Conservation (phyloP, 1,140 invertebrate genomes). For the Pogonomyrmex barbatus region DNA sequence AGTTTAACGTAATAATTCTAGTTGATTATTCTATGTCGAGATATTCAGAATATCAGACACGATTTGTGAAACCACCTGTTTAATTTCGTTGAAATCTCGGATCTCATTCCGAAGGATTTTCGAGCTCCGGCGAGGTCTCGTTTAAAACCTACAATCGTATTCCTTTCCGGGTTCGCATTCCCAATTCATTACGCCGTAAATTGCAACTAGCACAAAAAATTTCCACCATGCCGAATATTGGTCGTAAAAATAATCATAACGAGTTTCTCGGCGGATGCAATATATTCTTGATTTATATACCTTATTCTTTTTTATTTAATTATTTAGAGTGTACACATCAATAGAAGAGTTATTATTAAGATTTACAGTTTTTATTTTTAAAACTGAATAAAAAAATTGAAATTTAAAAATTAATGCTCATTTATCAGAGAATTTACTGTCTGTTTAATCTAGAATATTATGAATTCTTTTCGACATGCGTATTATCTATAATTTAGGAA, state of each 20-base stretch:
- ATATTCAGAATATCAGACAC: not conserved
- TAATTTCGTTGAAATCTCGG: constrained; percentile 43
- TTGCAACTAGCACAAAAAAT: not conserved
- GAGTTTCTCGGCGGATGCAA: not conserved
- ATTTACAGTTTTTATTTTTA: not conserved
- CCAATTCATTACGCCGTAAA: constrained; percentile 30
- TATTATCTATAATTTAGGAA: not conserved
- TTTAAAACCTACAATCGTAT: constrained; percentile 34
- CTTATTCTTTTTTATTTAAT: not conserved
- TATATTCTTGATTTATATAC: not conserved
- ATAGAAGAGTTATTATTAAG: constrained; percentile 3
- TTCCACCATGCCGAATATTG: not conserved
- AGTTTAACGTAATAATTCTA: not conserved
- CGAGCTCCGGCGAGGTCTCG: not conserved
- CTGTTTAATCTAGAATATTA: not conserved
- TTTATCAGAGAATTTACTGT: not conserved
- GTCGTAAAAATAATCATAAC: constrained; percentile 1
- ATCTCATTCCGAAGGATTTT: constrained; percentile 18
- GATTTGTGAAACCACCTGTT: constrained; percentile 30
- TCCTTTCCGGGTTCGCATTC: not conserved
- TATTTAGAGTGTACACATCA: not conserved
- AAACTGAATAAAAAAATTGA: not conserved
- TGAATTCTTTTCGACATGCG: not conserved
- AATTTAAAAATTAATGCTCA: not conserved
- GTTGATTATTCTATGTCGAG: not conserved